Base-by-base conservation (phyloP, 1,140 invertebrate genomes). In the Drosophila nannoptera region DNA sequence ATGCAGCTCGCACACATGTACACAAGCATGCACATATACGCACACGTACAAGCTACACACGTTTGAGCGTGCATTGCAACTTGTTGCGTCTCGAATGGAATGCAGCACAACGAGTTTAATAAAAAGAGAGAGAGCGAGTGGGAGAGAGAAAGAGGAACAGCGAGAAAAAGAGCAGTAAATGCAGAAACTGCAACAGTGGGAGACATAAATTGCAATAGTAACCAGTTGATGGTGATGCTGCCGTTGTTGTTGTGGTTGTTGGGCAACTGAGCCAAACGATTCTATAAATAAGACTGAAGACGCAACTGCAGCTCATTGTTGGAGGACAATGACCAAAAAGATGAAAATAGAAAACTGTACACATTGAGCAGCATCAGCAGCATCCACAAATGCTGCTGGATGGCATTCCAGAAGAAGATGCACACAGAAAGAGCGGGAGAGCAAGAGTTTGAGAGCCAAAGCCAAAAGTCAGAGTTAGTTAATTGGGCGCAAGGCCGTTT, bases 91-190 rank as follows among this genome's bases (percentile, higher is more conserved):
- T 38, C 32, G 55, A 59, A 40, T 56, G 78, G 78, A 83, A 83
- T 78, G 78, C 80, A 58, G 82, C 69, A 64, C 56, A 84, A 83
- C 78, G 63, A 77, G 78, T 83, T 83, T 82, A 70, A 63, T 46
- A 68, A 4, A 35, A 7, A 35, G 56, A 63, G 49, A 29, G 35
- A 36, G 38, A 14, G 22, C 22, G 48, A 54, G 48, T 43, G 32
- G 7, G 63, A 62, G 60, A 68, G 56, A 40, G 50, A 52, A 49
- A 32, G n/a, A n/a, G n/a, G n/a, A n/a, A n/a, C n/a, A n/a, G n/a
- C n/a, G n/a, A n/a, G n/a, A n/a, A n/a, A n/a, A n/a, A n/a, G n/a
- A n/a, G n/a, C n/a, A 40, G 11, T 36, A 52, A n/a, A 38, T 22
- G 52, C 45, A 53, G 36, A 43, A 58, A 60, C 56, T 38, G 43